Conservation (phyloP, 2,113 vertebrate genomes). For the Chamaetylas fuelleborni region DNA sequence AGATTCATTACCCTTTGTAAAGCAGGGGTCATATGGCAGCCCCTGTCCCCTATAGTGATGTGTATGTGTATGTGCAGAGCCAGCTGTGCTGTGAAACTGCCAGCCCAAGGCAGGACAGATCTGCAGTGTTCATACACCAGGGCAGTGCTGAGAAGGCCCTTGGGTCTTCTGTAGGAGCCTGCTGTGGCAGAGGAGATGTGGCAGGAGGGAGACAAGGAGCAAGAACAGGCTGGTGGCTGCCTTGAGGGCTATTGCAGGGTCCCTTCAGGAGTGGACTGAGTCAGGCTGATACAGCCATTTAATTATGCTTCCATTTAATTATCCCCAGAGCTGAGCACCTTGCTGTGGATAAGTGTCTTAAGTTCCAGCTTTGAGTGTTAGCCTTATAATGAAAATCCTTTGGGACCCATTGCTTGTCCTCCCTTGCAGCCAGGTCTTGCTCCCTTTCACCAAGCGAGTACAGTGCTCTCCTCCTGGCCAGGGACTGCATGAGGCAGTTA, state of each 20-base stretch:
- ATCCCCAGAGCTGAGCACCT: not conserved
- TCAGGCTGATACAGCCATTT: not conserved
- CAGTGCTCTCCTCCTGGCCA: not conserved
- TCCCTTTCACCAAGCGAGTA: not conserved
- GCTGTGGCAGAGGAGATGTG: not conserved
- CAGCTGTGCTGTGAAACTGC: not conserved
- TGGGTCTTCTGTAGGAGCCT: not conserved
- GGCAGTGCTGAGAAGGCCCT: not conserved
- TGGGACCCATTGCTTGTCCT: not conserved
- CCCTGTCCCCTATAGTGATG: rapidly evolving
- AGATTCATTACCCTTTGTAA: rapidly evolving
- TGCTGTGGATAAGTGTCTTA: not conserved
- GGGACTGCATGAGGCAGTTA: not conserved
- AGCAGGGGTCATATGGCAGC: rapidly evolving
- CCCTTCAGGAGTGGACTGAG: not conserved
- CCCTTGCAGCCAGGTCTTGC: not conserved
- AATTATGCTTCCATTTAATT: not conserved
- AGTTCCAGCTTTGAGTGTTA: not conserved
- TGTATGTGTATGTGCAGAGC: rapidly evolving
- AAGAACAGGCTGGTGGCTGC: not conserved
- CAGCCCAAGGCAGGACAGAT: not conserved
- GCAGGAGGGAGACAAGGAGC: not conserved
- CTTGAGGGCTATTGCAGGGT: rapidly evolving
- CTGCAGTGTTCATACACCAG: not conserved
- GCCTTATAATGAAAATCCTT: not conserved